Percentiles rank a stretch among this genome's conserved stretches.
Evolutionary conservation across 2,888 invertebrate species (phyloP).

Genomic region (Itoplectis maculator): DNA sequence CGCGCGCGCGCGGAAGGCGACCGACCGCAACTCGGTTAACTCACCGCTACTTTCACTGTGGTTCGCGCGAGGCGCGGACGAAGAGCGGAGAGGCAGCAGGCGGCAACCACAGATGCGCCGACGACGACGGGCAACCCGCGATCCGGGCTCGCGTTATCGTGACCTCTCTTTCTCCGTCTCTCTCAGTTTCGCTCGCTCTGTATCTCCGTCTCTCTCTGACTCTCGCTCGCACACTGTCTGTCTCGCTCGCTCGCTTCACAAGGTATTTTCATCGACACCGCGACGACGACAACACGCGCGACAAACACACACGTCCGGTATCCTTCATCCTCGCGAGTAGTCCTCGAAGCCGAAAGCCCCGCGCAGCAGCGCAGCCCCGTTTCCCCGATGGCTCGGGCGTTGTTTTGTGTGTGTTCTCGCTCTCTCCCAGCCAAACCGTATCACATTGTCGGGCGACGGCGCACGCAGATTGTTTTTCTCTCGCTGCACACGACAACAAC

Average conservation of each 20-base stretch:
- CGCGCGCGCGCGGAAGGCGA: too few relatives aligned
- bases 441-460: constrained; percentile 6
- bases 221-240: constrained; percentile 27
- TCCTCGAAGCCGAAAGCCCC: background rate
- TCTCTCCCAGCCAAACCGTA: background rate
- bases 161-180: constrained; percentile 4
- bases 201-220: constrained; percentile 51
- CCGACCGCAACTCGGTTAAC: constrained; percentile 53
- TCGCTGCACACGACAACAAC: background rate
- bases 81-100: constrained; percentile 8
- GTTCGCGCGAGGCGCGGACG: too few relatives aligned
- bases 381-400: background rate
- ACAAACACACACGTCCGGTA: constrained; percentile 25
- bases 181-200: constrained; percentile 28
- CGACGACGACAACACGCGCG: constrained; percentile 5
- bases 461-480: constrained; percentile 18
- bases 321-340: background rate
- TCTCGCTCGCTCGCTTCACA: constrained; percentile 36
- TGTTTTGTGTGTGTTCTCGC: too few relatives aligned
- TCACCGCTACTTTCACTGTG: constrained; percentile 64
- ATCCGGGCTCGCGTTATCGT: constrained; percentile 6
- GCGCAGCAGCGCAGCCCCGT: too few relatives aligned
- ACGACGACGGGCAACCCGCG: background rate
- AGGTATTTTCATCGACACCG: constrained; percentile 15
- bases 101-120: constrained; percentile 49